Evolutionary conservation across 2,113 vertebrate species (phyloP).

Genomic region (Ptyas mucosa): DNA sequence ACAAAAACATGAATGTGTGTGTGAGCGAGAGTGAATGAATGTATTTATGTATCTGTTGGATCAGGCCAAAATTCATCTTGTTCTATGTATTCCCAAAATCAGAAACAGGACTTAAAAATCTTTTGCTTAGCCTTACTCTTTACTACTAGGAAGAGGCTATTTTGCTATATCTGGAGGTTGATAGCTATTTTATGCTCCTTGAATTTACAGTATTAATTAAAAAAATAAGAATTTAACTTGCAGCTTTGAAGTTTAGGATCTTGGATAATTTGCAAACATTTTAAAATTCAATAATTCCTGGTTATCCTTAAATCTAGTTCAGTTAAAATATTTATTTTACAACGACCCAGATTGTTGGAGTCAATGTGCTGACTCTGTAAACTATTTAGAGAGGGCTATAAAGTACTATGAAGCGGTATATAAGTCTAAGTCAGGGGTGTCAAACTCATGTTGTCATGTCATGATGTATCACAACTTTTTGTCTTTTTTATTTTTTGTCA

Average conservation of each 20-base stretch:
- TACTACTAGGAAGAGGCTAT: background rate
- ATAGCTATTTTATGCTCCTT: background rate
- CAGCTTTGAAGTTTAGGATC: background rate
- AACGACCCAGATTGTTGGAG: background rate
- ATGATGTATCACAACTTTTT: no score
- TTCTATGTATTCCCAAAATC: background rate
- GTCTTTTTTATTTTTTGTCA: no score
- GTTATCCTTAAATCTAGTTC: background rate
- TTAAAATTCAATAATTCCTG: background rate
- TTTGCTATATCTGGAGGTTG: background rate
- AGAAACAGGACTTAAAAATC: background rate
- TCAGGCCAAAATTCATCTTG: background rate
- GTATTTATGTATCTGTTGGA: background rate
- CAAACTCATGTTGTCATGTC: no score
- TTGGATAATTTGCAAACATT: background rate
- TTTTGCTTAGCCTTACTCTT: background rate
- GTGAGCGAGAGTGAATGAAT: background rate
- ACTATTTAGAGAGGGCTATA: background rate
- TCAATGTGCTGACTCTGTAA: background rate
- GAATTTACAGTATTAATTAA: background rate
- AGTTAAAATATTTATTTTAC: background rate
- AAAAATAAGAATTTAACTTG: background rate
- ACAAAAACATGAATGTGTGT: background rate
- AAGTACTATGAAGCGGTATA: background rate
- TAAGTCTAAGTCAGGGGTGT: background rate